Evolutionary conservation across 1,140 invertebrate genomes (phyloP), one percentile per base, ranked within the genome.

Genomic region (Drosophila pruinosa): DNA sequence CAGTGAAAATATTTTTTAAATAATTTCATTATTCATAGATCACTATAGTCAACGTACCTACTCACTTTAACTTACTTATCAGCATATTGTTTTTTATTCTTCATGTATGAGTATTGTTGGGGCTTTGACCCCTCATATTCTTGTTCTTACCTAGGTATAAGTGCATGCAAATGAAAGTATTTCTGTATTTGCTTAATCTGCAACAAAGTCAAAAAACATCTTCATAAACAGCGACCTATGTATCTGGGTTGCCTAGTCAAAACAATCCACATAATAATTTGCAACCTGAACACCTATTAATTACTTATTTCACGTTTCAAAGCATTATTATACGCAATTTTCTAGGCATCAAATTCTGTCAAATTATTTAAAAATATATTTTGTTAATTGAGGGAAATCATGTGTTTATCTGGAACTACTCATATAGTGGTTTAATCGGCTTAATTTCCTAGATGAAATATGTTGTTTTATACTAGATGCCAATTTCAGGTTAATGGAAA

Each of bases 21-120:
- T 3, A 28, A 31, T 58, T 45, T 45, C 15, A 31, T 24, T 24
- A 67, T 5, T 3, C 21, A 57, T 7, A 21, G 10, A 15, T 14
- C 3, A 7, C 1, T 5, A 1, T 14, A 8, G 45, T 38, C 3
- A 34, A 53, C 56, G 65, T 69, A 57, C 43, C 47, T 4, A 4
- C 14, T 53, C 19, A 69, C 50, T 61, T 53, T 19, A 59, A 64
- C 14, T 70, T 57, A n/a, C n/a, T 63, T 50, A 67, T 59, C 59
- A 63, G 67, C 59, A 48, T 12, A 21, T 28, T 15, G n/a, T 15
- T 54, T 21, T n/a, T 53, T 48, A 14, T 19, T 21, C 43, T n/a
- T 26, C 24, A 50, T 24, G 15, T 22, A 15, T 10, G 39, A 24
- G 15, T 22, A 15, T 10, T 3, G 14, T 7, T 7, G 28, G 65